Evolutionary conservation across 2,113 vertebrate genomes (phyloP).

Genomic region (Poicephalus gulielmi): DNA sequence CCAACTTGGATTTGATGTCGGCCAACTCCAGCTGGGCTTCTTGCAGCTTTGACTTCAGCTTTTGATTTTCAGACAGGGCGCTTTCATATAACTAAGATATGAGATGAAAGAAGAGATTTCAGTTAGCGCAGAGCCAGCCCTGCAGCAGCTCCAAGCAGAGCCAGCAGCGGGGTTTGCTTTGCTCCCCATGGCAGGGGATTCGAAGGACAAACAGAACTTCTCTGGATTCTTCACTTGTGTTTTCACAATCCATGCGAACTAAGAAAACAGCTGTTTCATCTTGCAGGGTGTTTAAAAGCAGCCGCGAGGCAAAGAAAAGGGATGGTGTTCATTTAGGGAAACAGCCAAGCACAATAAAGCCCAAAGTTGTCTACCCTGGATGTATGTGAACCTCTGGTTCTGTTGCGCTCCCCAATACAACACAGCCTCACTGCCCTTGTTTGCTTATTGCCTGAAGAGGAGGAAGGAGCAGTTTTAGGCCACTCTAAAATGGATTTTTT

Average conservation of each 20-base stretch:
- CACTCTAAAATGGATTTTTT: background rate
- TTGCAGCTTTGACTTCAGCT: slow-evolving; percentile 89
- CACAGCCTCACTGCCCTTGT: background rate
- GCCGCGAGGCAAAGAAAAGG: background rate
- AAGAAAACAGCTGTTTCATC: background rate
- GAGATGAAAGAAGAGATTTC: background rate
- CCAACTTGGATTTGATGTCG: slow-evolving; percentile 87
- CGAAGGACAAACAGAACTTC: background rate
- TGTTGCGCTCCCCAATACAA: background rate
- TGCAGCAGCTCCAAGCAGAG: background rate
- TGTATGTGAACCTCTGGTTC: background rate
- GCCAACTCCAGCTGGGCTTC: slow-evolving; percentile 90
- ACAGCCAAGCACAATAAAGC: background rate
- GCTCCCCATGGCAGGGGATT: background rate
- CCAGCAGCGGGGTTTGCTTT: background rate
- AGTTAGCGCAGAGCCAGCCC: background rate
- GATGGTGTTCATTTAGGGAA: background rate
- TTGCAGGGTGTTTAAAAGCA: background rate
- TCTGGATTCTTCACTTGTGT: background rate
- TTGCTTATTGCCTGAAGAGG: background rate
- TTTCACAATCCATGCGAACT: background rate
- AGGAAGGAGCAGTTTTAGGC: background rate
- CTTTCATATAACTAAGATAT: slow-evolving; percentile 87
- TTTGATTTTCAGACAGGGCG: slow-evolving; percentile 92
- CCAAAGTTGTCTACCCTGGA: background rate